Base-by-base conservation (phyloP, 2,888 invertebrate species). In the Meteorus cinctellus region DNA sequence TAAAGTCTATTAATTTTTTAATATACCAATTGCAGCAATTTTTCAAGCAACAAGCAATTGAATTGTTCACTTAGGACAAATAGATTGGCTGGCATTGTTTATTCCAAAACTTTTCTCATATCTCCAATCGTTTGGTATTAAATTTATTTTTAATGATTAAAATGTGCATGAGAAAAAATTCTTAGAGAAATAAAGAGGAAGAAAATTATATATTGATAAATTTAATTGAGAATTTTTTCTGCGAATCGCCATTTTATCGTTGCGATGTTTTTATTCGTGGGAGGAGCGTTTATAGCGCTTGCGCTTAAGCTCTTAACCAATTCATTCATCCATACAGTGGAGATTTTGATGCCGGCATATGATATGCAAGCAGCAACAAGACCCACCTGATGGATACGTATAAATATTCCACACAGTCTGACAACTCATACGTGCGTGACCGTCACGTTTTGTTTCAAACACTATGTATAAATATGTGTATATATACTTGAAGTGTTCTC, bases 401-500 rank as follows among this genome's bases (percentile, higher is more conserved):
- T 48, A 72, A 75, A 71, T 77, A 70, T 73, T 69, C 60, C 67
- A 66, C 66, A 67, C 65, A 41, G 29, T 75, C 65, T 65, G 71
- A 73, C 66, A 68, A 41, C 74, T 71, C 69, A 70, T 76, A 45
- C 78, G 74, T 76, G 62, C 68, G 48, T 48, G 51, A 66, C 67
- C 19, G 55, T 55, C 55, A 48, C 62, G 36, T 73, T 72, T 75
- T 74, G 70, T 72, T 55, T 19, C 45, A 24, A 74, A 70, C 74
- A 48, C 48, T n/a, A 48, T 48, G 41, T 41, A 41, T 41, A 41
- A 41, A 55, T 8, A 19, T 19, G n/a, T 19, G 19, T 55, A 24
- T 19, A 19, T 55, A 19, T 74, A 71, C 27, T 77, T 48, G 41
- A 69, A 34, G 75, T 81, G 72, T 82, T 82, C 80, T 82, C 83